These are phyloP conservation scores for Eristalis pertinax DNA, from an alignment of 2,888 invertebrate species.

Conservation along the genomic window DNA sequence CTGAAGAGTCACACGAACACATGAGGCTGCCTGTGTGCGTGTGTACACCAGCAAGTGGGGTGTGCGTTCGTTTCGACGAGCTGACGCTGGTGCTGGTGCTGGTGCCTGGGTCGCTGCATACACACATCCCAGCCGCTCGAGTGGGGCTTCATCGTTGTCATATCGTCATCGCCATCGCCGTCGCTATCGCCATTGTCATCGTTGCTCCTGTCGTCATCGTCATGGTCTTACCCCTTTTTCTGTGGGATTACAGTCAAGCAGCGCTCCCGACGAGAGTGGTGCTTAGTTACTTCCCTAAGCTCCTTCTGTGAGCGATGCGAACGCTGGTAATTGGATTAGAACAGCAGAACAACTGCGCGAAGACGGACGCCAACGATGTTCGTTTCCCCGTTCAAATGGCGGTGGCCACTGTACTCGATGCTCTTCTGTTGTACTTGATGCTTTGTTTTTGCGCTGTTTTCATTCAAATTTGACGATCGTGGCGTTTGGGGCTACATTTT, in stretches of 20 bases:
- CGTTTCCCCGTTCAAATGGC: too few relatives aligned
- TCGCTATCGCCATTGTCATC: neutral
- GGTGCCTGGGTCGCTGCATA: neutral
- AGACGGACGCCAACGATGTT: too few relatives aligned
- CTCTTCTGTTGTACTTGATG: too few relatives aligned
- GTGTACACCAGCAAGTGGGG: neutral
- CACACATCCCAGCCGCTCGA: neutral
- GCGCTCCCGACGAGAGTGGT: slow-evolving; percentile 7
- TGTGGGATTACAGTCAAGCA: neutral
- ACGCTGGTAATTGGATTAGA: slow-evolving; percentile 6
- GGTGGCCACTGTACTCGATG: too few relatives aligned
- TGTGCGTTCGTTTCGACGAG: slow-evolving; percentile 8
- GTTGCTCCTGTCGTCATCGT: neutral
- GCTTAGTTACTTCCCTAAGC: neutral
- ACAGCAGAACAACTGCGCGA: neutral
- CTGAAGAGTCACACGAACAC: neutral
- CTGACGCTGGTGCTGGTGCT: neutral
- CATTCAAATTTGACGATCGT: too few relatives aligned
- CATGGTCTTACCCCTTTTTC: slow-evolving; percentile 17
- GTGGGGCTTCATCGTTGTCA: slow-evolving; percentile 32
- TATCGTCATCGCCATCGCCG: neutral
- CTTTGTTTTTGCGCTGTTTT: too few relatives aligned
- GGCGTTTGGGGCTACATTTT: too few relatives aligned
- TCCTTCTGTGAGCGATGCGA: slow-evolving; percentile 28
- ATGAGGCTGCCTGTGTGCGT: neutral